Base-by-base conservation (phyloP, 2,888 invertebrate genomes). In the Andricus curvator region DNA sequence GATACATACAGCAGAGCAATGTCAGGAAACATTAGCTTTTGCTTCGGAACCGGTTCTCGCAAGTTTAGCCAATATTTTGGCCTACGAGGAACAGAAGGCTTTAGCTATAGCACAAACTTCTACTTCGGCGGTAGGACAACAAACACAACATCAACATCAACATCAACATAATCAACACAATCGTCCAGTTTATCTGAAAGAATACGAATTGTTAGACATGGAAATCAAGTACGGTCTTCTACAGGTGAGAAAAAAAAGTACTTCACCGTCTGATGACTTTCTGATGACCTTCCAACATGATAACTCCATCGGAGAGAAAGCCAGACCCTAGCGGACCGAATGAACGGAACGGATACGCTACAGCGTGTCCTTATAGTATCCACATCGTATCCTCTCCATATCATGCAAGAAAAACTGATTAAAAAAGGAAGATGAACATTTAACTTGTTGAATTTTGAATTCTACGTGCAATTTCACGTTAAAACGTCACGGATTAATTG, bases 171-270 rank as follows among this genome's bases (percentile, higher is more conserved):
- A 85, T 79, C 90, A 90, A 4, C 84, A 86, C 77, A 87, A 87
- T 82, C 94, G 95, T 65, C 95, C 96, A 13, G 94, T 95, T 0
- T 95, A 95, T 90, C 94, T 96, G 77, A 96, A 96, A 91, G 97
- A 98, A 90, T 97, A 98, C 93, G 95, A 95, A 89, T 98, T 99
- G 93, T 93, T 98, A 88, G 98, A 98, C 92, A 96, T 98, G 88
- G 99, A 99, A 93, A 95, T 98, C 85, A 98, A 98, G 92, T 98
- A 98, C 92, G 99, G 99, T 85, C 94, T 99, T 85, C 93, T 98
- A 83, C 99, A 99, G 96, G 98, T 98, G 93, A 93, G 92, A n/a
- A n/a, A 8, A 8, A 37, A 37, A 37, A 37, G 8, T 37, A 1
- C 8, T 9, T 37, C 1, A 37, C 8, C 8, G n/a, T n/a, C n/a